Conservation (phyloP, 2,113 vertebrate genomes). For the Ursus arctos region DNA sequence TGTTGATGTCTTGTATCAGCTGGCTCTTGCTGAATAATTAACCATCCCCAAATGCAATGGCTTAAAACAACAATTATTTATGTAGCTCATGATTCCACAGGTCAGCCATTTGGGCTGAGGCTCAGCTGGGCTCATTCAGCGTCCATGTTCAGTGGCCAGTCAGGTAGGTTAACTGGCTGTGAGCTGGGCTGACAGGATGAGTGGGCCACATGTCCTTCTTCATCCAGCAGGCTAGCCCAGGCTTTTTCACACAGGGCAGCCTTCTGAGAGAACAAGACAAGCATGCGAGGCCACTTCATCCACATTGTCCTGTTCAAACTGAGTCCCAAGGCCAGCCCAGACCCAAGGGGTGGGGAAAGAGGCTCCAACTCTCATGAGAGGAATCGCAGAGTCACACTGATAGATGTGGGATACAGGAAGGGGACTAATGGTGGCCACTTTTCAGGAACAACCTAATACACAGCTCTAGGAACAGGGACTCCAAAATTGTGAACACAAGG, state of each 20-base stretch:
- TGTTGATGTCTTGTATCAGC: fast-evolving
- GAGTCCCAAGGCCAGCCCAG: background rate
- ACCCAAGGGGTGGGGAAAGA: background rate
- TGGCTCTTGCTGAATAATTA: background rate
- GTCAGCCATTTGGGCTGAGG: background rate
- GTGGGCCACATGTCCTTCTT: background rate
- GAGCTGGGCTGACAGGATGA: background rate
- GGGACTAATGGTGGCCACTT: background rate
- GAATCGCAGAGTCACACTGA: fast-evolving
- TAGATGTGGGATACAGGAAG: background rate
- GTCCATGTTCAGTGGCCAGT: background rate
- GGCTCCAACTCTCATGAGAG: background rate
- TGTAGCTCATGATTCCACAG: background rate
- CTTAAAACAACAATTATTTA: background rate
- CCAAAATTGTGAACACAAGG: background rate
- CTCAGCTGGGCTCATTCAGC: background rate
- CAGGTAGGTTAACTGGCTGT: background rate
- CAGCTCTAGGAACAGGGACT: background rate
- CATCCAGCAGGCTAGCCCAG: background rate
- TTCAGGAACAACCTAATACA: background rate
- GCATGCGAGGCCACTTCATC: background rate
- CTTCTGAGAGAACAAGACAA: background rate
- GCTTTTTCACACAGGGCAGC: background rate
- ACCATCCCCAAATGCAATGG: background rate
- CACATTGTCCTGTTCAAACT: background rate